Base-by-base conservation (phyloP, 2,797 vertebrate genomes). In the Rhinella marina region DNA sequence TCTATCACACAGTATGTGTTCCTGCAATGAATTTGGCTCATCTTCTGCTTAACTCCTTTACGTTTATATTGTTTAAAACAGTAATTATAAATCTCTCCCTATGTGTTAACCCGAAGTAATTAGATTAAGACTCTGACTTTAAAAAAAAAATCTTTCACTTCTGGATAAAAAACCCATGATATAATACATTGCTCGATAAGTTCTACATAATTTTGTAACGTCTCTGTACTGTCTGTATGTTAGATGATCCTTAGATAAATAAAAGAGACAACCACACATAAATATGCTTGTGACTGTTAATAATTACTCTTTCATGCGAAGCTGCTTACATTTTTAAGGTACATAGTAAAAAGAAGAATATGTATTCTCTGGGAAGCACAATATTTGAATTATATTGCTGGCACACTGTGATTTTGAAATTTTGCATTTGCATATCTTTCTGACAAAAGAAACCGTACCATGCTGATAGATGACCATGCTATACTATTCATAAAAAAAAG, bases 341-440 rank as follows among this genome's bases (percentile, higher is more conserved):
- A 73, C 54, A 54, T 48, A 86, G 29, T 54, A 64, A 72, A 75
- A 82, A 75, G 66, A 85, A 50, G 76, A 59, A 79, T 14, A 25
- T 48, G 32, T 57, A 75, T 75, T 75, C 19, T 81, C n/a, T 70
- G 27, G 25, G 73, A 25, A 78, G 50, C 32, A 79, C 57, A 84
- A 84, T 75, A 50, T 70, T 12, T 72, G 87, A 79, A 70, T 80
- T 66, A 41, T 84, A 84, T 88, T 72, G 12, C 52, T 9, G 62
- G 52, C 48, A 80, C 73, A 61, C 64, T 72, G 75, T 72, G 75
- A 72, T 83, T 70, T 72, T 59, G 79, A 82, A 68, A 79, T 73
- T 29, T n/a, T 27, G 17, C 19, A 84, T 88, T 88, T 88, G 82
- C 87, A 88, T 88, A 84, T 85, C 48, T 84, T 83, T 88, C 84